Base-by-base conservation (phyloP, 2,113 vertebrate species). In the Perca schrenkii region DNA sequence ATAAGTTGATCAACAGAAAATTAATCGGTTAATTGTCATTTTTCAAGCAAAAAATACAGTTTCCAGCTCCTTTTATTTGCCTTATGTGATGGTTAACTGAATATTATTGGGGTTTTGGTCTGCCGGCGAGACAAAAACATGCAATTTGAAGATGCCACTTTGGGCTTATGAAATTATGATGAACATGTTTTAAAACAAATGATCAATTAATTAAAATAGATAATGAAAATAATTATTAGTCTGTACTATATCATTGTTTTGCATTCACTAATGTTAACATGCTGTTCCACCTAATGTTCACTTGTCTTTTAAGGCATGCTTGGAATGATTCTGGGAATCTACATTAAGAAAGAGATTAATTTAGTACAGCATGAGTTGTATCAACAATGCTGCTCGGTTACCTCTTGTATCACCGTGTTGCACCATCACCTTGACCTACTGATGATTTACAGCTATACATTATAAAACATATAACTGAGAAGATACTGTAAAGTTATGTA, bases 401-500 rank as follows among this genome's bases (percentile, higher is more conserved):
- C 68, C 28, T 62, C 67, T 22, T 13, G 4, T 31, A 19, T 46
- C 22, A 7, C 77, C 25, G 52, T 4, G 36, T 68, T 79, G 11
- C 46, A 53, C 47, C 49, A 53, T 84, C 66, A 78, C 25, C 65
- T 8, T 66, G 57, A 76, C 76, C 66, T 53, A 8, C 54, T 71
- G 61, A 13, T 47, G 15, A 40, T 17, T 40, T 12, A 2, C 47
- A 31, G n/a, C 58, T 77, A 47, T 61, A 87, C 83, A 76, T 49
- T n/a, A 69, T 62, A 82, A 92, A 77, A 75, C 77, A 50, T 73
- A 76, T 82, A 83, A 77, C 77, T 82, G 91, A 94, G 82, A 92
- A 93, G 89, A 95, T 92, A 85, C 85, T 78, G 43, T 80, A 77
- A 86, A 90, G 87, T 94, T 93, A 90, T 82, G 83, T 83, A 93